These are phyloP conservation scores for Drosophila barbarae DNA, from an alignment of 2,888 invertebrate species.

Conservation along the genomic window DNA sequence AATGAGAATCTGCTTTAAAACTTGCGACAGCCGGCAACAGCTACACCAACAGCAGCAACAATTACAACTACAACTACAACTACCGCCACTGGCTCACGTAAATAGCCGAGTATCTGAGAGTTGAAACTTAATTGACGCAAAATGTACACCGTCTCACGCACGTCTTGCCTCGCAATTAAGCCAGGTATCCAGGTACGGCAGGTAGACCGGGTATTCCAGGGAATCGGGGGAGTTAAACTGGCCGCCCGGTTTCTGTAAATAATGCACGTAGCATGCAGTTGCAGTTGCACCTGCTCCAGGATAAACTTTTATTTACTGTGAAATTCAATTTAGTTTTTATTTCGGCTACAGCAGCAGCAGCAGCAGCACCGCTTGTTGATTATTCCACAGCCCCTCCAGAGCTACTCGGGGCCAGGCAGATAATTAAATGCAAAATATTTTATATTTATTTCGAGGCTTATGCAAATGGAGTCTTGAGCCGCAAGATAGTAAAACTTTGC, in stretches of 20 bases:
- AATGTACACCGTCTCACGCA: slow-evolving; percentile 61
- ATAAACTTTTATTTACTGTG: slow-evolving; percentile 58
- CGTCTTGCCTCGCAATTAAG: slow-evolving; percentile 66
- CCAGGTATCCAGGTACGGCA: slow-evolving; percentile 16
- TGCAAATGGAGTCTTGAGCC: slow-evolving; percentile 64
- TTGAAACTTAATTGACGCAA: slow-evolving; percentile 70
- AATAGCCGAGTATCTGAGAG: slow-evolving; percentile 50
- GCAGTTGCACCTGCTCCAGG: slow-evolving; percentile 19
- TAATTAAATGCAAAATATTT: slow-evolving; percentile 75
- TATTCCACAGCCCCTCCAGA: slow-evolving; percentile 1
- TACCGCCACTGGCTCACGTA: slow-evolving; percentile 38
- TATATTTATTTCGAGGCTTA: slow-evolving; percentile 69
- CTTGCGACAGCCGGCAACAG: slow-evolving; percentile 63
- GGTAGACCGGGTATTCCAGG: background rate
- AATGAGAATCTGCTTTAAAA: slow-evolving; percentile 75
- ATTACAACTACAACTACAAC: slow-evolving; percentile 27
- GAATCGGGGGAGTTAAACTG: slow-evolving; percentile 2
- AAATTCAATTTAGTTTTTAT: slow-evolving; percentile 47
- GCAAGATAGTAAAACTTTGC: slow-evolving; percentile 64
- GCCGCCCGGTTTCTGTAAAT: slow-evolving; percentile 28
- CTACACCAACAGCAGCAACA: slow-evolving; percentile 38
- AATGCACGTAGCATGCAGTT: slow-evolving; percentile 38
- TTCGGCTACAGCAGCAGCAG: slow-evolving; percentile 21
- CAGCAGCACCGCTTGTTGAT: slow-evolving; percentile 33
- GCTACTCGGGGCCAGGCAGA: slow-evolving; percentile 16